phyloP scores from a whole-genome alignment of 2,113 vertebrate species.

The Raja brachyura region DNA sequence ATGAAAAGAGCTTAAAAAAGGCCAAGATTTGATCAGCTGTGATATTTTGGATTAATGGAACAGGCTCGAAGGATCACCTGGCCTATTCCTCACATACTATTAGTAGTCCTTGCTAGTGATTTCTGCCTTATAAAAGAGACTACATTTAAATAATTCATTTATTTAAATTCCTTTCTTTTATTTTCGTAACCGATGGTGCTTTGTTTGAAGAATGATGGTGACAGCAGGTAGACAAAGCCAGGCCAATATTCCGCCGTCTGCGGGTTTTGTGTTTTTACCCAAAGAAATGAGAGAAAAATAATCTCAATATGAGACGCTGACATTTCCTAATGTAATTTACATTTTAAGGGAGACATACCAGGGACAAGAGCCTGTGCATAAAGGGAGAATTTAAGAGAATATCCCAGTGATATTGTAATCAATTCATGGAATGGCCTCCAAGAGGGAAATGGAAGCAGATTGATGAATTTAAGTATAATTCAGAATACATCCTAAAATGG shows the following conservation, averaged over 20 bases:
- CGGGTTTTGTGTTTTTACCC: neutral
- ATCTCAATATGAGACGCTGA: neutral
- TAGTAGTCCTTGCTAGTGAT: too few relatives aligned
- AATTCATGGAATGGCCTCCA: neutral
- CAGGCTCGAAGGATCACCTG: too few relatives aligned
- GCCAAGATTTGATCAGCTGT: too few relatives aligned
- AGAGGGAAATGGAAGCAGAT: neutral
- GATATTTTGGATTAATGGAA: too few relatives aligned
- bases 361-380: neutral
- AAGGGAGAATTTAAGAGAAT: neutral
- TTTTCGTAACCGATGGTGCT: neutral
- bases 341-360: neutral
- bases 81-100: too few relatives aligned
- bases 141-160: too few relatives aligned
- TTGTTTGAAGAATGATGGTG: neutral
- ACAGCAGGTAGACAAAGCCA: neutral
- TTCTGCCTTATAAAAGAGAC: too few relatives aligned
- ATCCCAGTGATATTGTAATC: neutral
- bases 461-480: neutral
- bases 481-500: neutral
- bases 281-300: neutral
- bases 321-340: neutral
- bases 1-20: too few relatives aligned
- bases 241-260: neutral
- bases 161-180: too few relatives aligned